Percentiles rank a stretch among this genome's conserved stretches.
Conservation (phyloP, 2,113 vertebrate species). For the Pipra filicauda region DNA sequence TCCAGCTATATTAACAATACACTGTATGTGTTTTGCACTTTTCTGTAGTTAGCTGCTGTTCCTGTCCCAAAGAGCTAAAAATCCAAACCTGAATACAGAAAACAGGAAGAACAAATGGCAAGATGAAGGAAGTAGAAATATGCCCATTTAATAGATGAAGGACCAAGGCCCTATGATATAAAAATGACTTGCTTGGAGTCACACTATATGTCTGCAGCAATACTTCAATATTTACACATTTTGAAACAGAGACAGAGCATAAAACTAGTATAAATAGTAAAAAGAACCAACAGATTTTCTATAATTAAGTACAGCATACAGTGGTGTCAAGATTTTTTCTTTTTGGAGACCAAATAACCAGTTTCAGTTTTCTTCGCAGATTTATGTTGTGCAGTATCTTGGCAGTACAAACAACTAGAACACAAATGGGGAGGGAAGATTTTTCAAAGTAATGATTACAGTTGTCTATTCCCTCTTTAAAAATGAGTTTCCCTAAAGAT, state of each 20-base stretch:
- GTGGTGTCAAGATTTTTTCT: neutral
- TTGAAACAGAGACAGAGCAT: neutral
- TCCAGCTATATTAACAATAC: neutral
- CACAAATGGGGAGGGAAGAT: neutral
- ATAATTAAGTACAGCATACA: neutral
- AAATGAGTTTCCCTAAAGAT: neutral
- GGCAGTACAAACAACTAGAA: conserved; percentile 8
- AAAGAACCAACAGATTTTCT: neutral
- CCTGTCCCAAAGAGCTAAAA: neutral
- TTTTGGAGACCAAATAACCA: neutral
- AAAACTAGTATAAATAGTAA: neutral
- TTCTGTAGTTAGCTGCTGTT: neutral
- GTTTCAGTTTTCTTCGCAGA: neutral
- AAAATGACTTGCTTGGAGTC: neutral
- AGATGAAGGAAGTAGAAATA: neutral
- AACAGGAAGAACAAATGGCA: neutral
- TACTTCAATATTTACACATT: neutral
- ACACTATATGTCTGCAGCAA: neutral
- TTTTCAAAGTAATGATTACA: neutral
- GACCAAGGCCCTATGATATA: neutral
- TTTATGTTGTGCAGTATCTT: neutral
- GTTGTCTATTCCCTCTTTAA: neutral
- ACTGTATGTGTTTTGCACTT: fast-evolving
- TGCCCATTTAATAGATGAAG: neutral
- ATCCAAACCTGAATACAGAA: neutral